A percentile compares a stretch with the other conserved stretches of the same genome.
These are phyloP conservation scores for Andrena fulva DNA, from an alignment of 2,888 invertebrate species.

Conservation along the genomic window DNA sequence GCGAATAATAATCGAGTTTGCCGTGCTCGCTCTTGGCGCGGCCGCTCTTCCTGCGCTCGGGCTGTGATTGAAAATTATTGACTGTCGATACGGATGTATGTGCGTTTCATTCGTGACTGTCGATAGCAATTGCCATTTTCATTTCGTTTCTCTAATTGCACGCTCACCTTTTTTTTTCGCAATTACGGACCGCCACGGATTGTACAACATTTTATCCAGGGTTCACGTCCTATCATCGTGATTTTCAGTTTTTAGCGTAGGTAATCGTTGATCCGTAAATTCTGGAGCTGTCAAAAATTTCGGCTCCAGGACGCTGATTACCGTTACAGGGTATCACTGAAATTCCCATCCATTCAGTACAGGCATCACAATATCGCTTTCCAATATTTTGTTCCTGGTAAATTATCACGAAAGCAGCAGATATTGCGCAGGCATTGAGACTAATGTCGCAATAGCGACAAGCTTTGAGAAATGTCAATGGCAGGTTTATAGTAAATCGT, in stretches of 20 bases:
- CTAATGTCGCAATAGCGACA: neutral
- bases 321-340: too few relatives aligned
- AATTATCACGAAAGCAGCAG: neutral
- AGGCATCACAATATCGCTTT: too few relatives aligned
- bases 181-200: constrained; percentile 20
- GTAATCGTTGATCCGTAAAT: neutral
- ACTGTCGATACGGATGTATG: constrained; percentile 18
- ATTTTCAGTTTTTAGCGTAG: neutral
- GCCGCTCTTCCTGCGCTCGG: neutral
- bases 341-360: too few relatives aligned
- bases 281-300: too few relatives aligned
- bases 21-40: constrained; percentile 11
- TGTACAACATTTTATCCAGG: constrained; percentile 18
- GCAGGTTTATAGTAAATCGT: constrained; percentile 2
- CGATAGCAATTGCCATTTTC: constrained; percentile 34
- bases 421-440: neutral
- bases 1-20: constrained; percentile 47
- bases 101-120: constrained; percentile 3
- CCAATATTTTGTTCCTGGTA: neutral
- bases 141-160: constrained; percentile 4
- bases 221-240: neutral
- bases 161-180: neutral
- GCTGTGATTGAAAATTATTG: constrained; percentile 34
- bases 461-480: neutral
- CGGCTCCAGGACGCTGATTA: too few relatives aligned